phyloP scores from a whole-genome alignment of 2,797 vertebrate genomes.

The Silurus lanzhouensis region DNA sequence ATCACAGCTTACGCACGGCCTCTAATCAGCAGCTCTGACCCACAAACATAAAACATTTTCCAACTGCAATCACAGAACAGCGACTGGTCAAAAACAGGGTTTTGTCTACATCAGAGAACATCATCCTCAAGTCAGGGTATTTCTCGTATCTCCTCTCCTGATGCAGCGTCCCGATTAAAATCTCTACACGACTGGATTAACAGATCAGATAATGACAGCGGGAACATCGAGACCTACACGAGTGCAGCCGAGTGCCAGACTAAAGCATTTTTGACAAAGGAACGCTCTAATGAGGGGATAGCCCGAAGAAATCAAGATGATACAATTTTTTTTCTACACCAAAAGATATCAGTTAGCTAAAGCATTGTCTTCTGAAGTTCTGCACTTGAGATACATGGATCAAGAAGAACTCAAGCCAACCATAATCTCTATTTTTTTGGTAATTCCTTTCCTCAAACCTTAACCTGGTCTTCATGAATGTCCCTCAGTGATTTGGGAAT shows the following conservation, averaged over 20 bases:
- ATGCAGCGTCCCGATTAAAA: neutral
- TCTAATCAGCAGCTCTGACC: slow-evolving; percentile 50
- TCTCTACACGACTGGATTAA: neutral
- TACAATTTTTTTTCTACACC: neutral
- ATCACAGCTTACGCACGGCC: slow-evolving; percentile 21
- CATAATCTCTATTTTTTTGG: neutral
- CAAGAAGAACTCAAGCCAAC: neutral
- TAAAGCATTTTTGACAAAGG: slow-evolving; percentile 1
- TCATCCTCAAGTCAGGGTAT: neutral
- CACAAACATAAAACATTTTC: slow-evolving; percentile 53
- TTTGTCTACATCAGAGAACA: slow-evolving; percentile 20
- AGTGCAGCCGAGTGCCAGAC: slow-evolving; percentile 4
- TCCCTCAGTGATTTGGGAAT: neutral
- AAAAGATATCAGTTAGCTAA: neutral
- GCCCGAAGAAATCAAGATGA: neutral
- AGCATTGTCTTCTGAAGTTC: neutral
- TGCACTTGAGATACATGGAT: neutral
- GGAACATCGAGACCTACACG: neutral
- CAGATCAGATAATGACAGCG: slow-evolving; percentile 7
- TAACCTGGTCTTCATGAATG: neutral
- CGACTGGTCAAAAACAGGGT: slow-evolving; percentile 25
- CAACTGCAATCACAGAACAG: slow-evolving; percentile 32
- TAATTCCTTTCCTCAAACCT: neutral
- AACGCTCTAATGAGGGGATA: neutral
- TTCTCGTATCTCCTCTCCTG: slow-evolving; percentile 14